phyloP scores from a whole-genome alignment of 2,888 invertebrate genomes.

The Andrena praecox region DNA sequence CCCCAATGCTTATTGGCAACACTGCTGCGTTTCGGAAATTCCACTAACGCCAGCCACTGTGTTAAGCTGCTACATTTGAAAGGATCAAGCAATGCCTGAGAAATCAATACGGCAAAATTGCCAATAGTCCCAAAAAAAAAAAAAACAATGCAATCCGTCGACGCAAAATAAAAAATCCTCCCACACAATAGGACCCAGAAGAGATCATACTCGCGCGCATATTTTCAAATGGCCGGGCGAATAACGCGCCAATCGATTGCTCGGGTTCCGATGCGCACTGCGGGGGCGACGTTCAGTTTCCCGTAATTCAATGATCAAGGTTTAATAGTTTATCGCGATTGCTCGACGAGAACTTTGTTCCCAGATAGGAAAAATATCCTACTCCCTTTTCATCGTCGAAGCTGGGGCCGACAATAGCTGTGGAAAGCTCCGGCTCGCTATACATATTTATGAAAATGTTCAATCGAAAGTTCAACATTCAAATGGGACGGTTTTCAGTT shows the following conservation, averaged over 20 bases:
- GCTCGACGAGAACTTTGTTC: neutral
- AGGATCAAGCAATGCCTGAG: no score
- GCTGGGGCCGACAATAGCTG: neutral
- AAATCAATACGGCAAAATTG: neutral
- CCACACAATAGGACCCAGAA: neutral
- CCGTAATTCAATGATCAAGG: slow-evolving; percentile 19
- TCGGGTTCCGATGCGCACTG: neutral
- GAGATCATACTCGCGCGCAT: neutral
- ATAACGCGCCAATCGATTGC: neutral
- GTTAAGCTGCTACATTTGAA: no score
- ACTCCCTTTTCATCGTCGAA: slow-evolving; percentile 6
- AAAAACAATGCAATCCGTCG: neutral
- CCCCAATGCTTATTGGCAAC: no score
- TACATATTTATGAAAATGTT: slow-evolving; percentile 56
- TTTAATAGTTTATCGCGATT: slow-evolving; percentile 5
- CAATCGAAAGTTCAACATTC: slow-evolving; percentile 47
- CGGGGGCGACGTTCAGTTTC: neutral
- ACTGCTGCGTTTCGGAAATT: no score
- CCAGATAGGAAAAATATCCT: neutral
- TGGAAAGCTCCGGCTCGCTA: neutral
- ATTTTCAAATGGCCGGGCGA: neutral
- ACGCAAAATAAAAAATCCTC: neutral
- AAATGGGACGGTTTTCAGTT: slow-evolving; percentile 42
- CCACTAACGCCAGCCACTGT: no score
- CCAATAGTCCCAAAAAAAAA: neutral